Conservation (phyloP, 2,888 invertebrate species). For the Amphipyra berbera region DNA sequence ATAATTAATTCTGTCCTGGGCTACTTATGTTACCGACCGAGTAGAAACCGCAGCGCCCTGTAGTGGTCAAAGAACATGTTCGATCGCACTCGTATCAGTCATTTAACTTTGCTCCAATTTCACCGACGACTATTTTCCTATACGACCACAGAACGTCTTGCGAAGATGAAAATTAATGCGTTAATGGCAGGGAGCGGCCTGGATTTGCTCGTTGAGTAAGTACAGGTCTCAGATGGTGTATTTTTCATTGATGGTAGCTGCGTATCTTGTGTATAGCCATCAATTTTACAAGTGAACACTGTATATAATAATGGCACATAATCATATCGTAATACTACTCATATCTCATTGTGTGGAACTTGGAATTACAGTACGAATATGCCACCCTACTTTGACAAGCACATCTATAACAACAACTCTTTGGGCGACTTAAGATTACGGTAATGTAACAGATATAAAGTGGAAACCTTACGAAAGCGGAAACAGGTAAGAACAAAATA, state of each 20-base stretch:
- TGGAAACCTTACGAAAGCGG: slow-evolving; percentile 51
- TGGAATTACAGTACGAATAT: slow-evolving; percentile 43
- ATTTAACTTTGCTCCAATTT: slow-evolving; percentile 81
- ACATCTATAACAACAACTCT: slow-evolving; percentile 41
- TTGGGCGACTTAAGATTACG: slow-evolving; percentile 42
- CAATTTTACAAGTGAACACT: slow-evolving; percentile 51
- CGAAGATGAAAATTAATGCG: slow-evolving; percentile 69
- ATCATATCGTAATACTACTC: slow-evolving; percentile 53
- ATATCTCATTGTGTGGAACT: slow-evolving; percentile 44
- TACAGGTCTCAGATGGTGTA: slow-evolving; percentile 46
- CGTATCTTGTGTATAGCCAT: slow-evolving; percentile 43
- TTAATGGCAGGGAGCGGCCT: slow-evolving; percentile 52
- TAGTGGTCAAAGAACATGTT: slow-evolving; percentile 78
- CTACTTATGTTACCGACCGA: slow-evolving; percentile 81
- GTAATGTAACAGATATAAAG: slow-evolving; percentile 41
- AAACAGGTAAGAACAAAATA: slow-evolving; percentile 42
- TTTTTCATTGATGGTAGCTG: slow-evolving; percentile 55
- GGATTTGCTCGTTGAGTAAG: slow-evolving; percentile 56
- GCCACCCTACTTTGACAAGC: slow-evolving; percentile 36
- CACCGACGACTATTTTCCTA: slow-evolving; percentile 66
- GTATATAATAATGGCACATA: slow-evolving; percentile 52
- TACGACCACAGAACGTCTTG: slow-evolving; percentile 60
- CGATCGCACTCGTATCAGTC: slow-evolving; percentile 72
- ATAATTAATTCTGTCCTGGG: slow-evolving; percentile 86
- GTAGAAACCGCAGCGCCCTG: slow-evolving; percentile 81